Evolutionary conservation across 1,140 invertebrate genomes (phyloP).

Genomic region (Tachypleus tridentatus): DNA sequence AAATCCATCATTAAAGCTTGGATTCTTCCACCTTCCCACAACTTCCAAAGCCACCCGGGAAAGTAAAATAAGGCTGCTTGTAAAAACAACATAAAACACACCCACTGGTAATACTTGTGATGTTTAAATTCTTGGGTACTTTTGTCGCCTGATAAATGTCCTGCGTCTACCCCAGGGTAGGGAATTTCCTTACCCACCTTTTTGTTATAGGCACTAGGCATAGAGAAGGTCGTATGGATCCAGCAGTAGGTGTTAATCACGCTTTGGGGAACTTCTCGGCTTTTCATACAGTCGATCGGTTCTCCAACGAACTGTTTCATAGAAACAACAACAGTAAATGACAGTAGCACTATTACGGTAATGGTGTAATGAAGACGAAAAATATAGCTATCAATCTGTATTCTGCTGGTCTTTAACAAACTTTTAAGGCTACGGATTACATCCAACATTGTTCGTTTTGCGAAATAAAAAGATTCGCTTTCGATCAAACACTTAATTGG

Average conservation of each 20-base stretch:
- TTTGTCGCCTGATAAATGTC: constrained; percentile 29
- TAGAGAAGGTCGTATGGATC: constrained; percentile 83
- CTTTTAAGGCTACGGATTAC: constrained; percentile 27
- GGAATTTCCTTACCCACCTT: constrained; percentile 25
- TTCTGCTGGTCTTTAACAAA: constrained; percentile 38
- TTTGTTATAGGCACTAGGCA: constrained; percentile 58
- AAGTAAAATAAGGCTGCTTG: constrained; percentile 87
- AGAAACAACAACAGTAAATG: constrained; percentile 31
- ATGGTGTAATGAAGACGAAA: constrained; percentile 29
- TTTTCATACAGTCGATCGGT: constrained; percentile 89
- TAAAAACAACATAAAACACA: constrained; percentile 86
- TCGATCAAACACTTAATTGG: too few relatives aligned
- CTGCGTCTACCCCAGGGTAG: constrained; percentile 28
- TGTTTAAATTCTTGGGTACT: constrained; percentile 42
- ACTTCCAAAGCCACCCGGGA: constrained; percentile 85
- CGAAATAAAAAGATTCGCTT: too few relatives aligned
- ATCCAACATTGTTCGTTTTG: constrained; percentile 13
- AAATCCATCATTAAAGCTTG: constrained; percentile 26
- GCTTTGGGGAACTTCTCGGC: constrained; percentile 72
- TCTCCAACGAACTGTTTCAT: constrained; percentile 53
- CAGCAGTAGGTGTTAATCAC: constrained; percentile 87
- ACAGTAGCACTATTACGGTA: constrained; percentile 33
- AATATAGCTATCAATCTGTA: constrained; percentile 37
- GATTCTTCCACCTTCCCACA: constrained; percentile 36
- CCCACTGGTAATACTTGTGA: constrained; percentile 91